phyloP scores from a whole-genome alignment of 2,888 invertebrate genomes.

The Tricholauxania praeusta region DNA sequence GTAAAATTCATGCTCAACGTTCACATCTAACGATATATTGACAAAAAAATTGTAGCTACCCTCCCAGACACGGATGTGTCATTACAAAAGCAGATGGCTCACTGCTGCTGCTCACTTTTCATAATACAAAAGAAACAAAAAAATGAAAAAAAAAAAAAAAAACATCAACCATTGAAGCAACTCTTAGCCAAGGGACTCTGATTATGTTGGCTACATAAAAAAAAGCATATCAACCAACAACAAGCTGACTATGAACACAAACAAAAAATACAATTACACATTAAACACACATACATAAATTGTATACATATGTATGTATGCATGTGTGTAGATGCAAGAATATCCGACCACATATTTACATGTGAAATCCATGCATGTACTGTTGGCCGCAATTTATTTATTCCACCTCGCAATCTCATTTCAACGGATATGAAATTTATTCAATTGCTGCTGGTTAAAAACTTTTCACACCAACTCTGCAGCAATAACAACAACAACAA shows the following conservation, averaged over 20 bases:
- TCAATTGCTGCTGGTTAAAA: constrained; percentile 27
- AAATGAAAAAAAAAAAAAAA: too few species aligned
- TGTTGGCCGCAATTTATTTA: constrained; percentile 13
- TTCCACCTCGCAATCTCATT: constrained; percentile 19
- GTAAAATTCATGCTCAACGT: too few species aligned
- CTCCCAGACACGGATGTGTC: too few species aligned
- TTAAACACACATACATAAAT: background rate
- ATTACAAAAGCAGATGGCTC: too few species aligned
- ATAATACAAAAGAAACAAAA: too few species aligned
- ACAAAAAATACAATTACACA: background rate
- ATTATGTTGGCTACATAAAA: background rate
- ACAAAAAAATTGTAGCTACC: too few species aligned
- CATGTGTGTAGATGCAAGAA: background rate
- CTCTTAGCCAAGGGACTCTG: too few species aligned
- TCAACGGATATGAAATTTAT: constrained; percentile 27
- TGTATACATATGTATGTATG: background rate
- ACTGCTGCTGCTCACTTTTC: too few species aligned
- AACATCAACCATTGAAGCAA: too few species aligned
- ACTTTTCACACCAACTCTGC: constrained; percentile 12
- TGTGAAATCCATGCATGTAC: too few species aligned
- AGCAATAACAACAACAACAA: background rate
- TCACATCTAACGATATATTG: too few species aligned
- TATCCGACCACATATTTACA: too few species aligned
- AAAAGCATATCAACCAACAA: background rate
- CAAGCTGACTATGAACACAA: background rate